A percentile compares a stretch with the other conserved stretches of the same genome.
Conservation (phyloP, 1,140 invertebrate species). For the Latrodectus geometricus region DNA sequence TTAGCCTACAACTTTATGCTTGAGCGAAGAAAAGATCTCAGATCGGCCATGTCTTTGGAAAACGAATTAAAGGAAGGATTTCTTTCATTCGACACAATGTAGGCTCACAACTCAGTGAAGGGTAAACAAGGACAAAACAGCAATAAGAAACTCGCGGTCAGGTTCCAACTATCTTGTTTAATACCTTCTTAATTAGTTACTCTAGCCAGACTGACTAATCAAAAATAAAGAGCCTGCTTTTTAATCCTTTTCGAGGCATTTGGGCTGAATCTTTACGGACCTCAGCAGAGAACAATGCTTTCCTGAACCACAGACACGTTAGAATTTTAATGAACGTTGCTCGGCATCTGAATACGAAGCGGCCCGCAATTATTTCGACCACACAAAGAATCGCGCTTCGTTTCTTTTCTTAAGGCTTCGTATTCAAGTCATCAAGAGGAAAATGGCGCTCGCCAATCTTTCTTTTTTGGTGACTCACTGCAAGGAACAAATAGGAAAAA, state of each 20-base stretch:
- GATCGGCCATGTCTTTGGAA: background rate
- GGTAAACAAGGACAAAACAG: slow-evolving; percentile 17
- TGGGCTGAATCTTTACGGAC: slow-evolving; percentile 33
- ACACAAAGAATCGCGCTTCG: slow-evolving; percentile 46
- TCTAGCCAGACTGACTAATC: slow-evolving; percentile 54
- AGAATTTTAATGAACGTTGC: slow-evolving; percentile 61
- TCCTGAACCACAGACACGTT: slow-evolving; percentile 59
- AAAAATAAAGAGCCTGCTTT: slow-evolving; percentile 59
- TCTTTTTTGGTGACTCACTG: slow-evolving; percentile 44
- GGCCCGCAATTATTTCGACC: slow-evolving; percentile 50
- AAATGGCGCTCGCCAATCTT: slow-evolving; percentile 47
- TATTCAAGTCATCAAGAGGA: slow-evolving; percentile 23
- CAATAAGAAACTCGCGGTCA: slow-evolving; percentile 11
- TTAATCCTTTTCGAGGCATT: slow-evolving; percentile 53
- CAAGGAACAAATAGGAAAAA: slow-evolving; percentile 4
- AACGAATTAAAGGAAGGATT: background rate
- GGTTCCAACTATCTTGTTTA: slow-evolving; percentile 47
- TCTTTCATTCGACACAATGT: background rate
- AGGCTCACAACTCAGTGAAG: background rate
- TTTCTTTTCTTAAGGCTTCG: slow-evolving; percentile 42
- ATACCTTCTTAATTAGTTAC: slow-evolving; percentile 61
- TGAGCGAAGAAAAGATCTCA: background rate
- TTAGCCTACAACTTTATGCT: background rate
- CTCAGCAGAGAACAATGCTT: slow-evolving; percentile 51
- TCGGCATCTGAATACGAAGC: slow-evolving; percentile 40